phyloP scores from a whole-genome alignment of 2,113 vertebrate genomes.

The Trichechus manatus region DNA sequence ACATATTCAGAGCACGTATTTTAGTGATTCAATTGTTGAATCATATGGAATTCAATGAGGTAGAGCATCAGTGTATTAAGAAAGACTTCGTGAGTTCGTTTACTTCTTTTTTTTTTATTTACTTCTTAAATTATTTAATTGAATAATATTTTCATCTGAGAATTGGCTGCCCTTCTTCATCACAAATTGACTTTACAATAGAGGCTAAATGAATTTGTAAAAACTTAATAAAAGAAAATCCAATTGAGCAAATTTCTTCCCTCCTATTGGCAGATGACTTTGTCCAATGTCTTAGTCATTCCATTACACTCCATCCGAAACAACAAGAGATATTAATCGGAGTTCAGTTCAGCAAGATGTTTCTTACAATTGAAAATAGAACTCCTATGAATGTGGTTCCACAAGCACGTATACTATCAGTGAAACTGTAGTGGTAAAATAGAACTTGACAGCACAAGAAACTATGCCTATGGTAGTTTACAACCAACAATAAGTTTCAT shows the following conservation, averaged over 20 bases:
- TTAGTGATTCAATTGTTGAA: neutral
- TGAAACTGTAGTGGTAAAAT: neutral
- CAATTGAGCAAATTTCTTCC: neutral
- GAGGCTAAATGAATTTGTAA: neutral
- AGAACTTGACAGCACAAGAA: neutral
- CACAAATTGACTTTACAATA: neutral
- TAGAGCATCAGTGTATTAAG: neutral
- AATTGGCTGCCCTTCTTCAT: neutral
- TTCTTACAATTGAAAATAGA: neutral
- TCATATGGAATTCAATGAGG: neutral
- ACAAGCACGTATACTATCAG: neutral
- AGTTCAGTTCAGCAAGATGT: neutral
- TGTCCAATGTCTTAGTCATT: neutral
- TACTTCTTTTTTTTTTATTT: neutral
- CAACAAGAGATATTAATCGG: neutral
- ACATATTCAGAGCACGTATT: neutral
- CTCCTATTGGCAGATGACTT: neutral
- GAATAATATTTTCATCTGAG: neutral
- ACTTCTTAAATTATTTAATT: neutral
- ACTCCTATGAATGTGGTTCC: neutral
- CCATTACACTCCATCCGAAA: neutral
- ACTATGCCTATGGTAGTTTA: neutral
- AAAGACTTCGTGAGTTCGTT: neutral
- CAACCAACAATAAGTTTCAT: neutral
- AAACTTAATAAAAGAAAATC: constrained; percentile 1